Percentiles rank a stretch among this genome's conserved stretches.
phyloP scores from a whole-genome alignment of 2,888 invertebrate genomes.

The Ophraella communa region DNA sequence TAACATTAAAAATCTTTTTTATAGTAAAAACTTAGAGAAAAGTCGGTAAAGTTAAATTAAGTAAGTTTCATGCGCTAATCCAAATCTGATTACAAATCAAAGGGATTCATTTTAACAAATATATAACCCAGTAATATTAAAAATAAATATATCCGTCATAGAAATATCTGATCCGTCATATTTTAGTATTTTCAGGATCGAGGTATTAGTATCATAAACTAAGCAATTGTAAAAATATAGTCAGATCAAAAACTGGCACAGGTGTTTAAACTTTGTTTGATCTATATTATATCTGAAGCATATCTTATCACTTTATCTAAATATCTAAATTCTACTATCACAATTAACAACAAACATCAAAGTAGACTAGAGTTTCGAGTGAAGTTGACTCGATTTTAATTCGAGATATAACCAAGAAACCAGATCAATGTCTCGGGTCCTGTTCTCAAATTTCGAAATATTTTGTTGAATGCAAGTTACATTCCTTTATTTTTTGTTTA shows the following conservation, averaged over 20 bases:
- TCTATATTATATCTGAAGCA: conserved; percentile 32
- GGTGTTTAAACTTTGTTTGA: conserved; percentile 27
- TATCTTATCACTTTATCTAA: conserved; percentile 34
- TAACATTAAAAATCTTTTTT: too few relatives aligned
- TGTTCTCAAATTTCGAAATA: background rate
- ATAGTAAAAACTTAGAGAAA: too few relatives aligned
- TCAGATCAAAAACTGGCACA: conserved; percentile 33
- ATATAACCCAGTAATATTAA: background rate
- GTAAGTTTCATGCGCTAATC: too few relatives aligned
- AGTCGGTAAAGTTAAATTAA: too few relatives aligned
- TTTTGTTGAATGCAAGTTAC: background rate
- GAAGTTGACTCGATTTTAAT: conserved; percentile 27
- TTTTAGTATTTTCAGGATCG: background rate
- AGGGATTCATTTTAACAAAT: too few relatives aligned
- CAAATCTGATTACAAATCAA: too few relatives aligned
- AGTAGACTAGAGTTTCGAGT: conserved; percentile 27
- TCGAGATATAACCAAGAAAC: background rate
- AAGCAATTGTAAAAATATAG: conserved; percentile 21
- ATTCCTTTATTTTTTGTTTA: background rate
- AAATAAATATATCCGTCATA: background rate
- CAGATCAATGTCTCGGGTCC: conserved; percentile 8
- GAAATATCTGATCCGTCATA: background rate
- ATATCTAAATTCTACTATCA: conserved; percentile 51
- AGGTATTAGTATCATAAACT: background rate
- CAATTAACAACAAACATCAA: conserved; percentile 54